Percentiles rank a stretch among this genome's conserved stretches.
Conservation (phyloP, 2,797 vertebrate species). For the Onychomys leucogaster region DNA sequence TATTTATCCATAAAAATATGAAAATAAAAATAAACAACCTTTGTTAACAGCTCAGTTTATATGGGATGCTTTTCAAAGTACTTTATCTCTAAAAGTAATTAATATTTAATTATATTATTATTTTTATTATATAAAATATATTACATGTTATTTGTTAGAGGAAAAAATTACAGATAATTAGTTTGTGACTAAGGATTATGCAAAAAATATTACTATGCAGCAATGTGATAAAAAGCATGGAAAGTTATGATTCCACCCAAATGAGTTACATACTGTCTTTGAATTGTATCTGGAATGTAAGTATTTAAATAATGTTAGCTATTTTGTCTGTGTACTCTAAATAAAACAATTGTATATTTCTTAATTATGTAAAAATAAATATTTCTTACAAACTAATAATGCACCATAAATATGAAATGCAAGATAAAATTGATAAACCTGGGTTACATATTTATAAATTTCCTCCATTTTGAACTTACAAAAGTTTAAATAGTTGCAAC, state of each 20-base stretch:
- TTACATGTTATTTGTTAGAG: neutral
- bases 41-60: neutral
- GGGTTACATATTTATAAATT: neutral
- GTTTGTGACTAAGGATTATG: neutral
- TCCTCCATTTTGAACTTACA: neutral
- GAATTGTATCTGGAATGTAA: neutral
- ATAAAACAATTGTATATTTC: neutral
- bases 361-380: neutral
- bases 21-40: neutral
- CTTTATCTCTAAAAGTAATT: constrained; percentile 21
- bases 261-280: neutral
- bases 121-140: neutral
- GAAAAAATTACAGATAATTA: neutral
- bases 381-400: neutral
- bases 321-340: neutral
- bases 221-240: neutral
- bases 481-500: neutral
- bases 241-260: neutral
- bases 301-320: neutral
- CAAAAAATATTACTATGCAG: neutral
- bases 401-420: neutral
- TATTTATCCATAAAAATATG: constrained; percentile 18
- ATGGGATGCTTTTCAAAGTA: neutral
- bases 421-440: neutral
- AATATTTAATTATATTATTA: constrained; percentile 1